A percentile compares a stretch with the other conserved stretches of the same genome.
Evolutionary conservation across 2,888 invertebrate species (phyloP).

Genomic region (Aphodius sticticus): DNA sequence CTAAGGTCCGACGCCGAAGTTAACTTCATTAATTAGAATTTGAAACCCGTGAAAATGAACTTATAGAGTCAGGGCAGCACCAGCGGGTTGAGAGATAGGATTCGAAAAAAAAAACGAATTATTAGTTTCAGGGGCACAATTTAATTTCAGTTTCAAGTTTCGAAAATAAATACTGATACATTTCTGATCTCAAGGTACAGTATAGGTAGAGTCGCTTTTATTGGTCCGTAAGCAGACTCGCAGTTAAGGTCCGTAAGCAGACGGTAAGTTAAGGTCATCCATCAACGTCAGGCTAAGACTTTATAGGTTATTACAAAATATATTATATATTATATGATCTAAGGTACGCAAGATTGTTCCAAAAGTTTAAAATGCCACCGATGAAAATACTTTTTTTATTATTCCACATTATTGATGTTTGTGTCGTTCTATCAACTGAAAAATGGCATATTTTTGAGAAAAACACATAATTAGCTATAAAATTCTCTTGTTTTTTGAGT

Average conservation of each 20-base stretch:
- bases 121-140: background rate
- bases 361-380: background rate
- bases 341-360: background rate
- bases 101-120: background rate
- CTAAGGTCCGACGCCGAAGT: background rate
- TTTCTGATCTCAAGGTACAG: constrained; percentile 4
- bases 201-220: background rate
- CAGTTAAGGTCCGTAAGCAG: too few relatives aligned
- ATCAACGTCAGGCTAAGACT: background rate
- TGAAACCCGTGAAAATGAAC: background rate
- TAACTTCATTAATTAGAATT: background rate
- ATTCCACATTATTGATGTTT: background rate
- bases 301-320: background rate
- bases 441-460: too few relatives aligned
- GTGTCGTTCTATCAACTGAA: background rate
- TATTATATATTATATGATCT: background rate
- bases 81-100: background rate
- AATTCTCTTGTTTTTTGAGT: too few relatives aligned
- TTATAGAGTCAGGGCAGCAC: background rate
- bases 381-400: background rate
- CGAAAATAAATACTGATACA: constrained; percentile 4
- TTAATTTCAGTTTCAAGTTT: constrained; percentile 4
- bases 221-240: background rate
- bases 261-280: background rate
- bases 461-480: too few relatives aligned